Evolutionary conservation across 2,888 invertebrate species (phyloP).

Genomic region (Rugalucina vietnamica): DNA sequence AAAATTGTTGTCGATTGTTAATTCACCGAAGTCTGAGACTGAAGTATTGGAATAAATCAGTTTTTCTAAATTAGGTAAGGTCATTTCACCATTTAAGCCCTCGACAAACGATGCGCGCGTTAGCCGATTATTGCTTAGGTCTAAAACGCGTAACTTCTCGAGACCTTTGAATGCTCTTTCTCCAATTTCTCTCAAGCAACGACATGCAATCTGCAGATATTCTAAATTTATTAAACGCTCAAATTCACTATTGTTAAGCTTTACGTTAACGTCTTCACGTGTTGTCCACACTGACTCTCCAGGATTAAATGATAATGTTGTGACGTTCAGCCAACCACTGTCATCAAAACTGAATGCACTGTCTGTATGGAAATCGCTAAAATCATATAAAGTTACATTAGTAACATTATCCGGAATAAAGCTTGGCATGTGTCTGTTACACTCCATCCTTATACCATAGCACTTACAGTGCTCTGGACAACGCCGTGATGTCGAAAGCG

Average conservation of each 20-base stretch:
- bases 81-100: neutral
- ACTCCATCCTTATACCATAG: neutral
- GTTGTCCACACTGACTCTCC: neutral
- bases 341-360: neutral
- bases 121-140: neutral
- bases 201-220: neutral
- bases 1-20: neutral
- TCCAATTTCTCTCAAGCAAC: neutral
- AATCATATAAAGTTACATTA: neutral
- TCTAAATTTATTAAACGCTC: neutral
- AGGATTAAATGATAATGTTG: neutral
- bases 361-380: neutral
- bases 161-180: neutral
- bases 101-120: neutral
- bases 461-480: neutral
- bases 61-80: neutral
- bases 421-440: neutral
- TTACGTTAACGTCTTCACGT: too few species aligned
- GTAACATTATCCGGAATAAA: neutral
- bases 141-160: neutral
- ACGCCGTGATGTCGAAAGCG: too few species aligned
- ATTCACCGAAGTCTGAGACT: neutral
- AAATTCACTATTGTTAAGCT: neutral
- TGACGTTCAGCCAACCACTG: neutral
- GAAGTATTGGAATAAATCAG: neutral